Percentiles rank a stretch among this genome's conserved stretches.
Conservation (phyloP, 2,113 vertebrate genomes). For the Erythrocercus mccallii region DNA sequence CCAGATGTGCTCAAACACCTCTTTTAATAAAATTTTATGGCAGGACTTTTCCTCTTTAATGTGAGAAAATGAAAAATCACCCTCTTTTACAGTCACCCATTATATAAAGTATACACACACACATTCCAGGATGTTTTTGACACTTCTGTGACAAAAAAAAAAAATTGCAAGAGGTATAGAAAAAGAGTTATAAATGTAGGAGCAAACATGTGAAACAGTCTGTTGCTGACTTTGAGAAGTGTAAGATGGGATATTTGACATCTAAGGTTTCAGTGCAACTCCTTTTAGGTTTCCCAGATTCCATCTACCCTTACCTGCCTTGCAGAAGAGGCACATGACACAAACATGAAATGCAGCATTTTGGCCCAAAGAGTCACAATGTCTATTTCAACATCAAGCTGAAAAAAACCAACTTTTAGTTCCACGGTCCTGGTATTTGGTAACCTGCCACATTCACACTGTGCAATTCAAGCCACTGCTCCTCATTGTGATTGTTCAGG, state of each 20-base stretch:
- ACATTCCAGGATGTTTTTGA: neutral
- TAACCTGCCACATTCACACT: neutral
- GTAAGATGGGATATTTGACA: neutral
- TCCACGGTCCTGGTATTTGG: neutral
- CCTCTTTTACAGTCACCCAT: neutral
- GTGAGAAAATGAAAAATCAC: neutral
- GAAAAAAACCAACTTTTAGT: neutral
- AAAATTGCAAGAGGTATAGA: neutral
- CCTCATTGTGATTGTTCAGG: neutral
- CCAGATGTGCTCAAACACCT: neutral
- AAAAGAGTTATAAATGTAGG: neutral
- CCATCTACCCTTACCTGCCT: neutral
- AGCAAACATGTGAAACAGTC: neutral
- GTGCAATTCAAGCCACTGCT: neutral
- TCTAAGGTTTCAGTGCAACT: neutral
- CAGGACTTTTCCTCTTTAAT: neutral
- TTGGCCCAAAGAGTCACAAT: neutral
- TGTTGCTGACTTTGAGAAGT: neutral
- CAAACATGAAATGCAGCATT: neutral
- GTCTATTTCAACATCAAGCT: neutral
- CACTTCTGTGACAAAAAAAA: neutral
- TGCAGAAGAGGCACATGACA: neutral
- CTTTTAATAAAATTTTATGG: neutral
- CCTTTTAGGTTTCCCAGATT: neutral
- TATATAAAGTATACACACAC: neutral